Conservation (phyloP, 2,888 invertebrate species). For the Drosophila mayaguana region DNA sequence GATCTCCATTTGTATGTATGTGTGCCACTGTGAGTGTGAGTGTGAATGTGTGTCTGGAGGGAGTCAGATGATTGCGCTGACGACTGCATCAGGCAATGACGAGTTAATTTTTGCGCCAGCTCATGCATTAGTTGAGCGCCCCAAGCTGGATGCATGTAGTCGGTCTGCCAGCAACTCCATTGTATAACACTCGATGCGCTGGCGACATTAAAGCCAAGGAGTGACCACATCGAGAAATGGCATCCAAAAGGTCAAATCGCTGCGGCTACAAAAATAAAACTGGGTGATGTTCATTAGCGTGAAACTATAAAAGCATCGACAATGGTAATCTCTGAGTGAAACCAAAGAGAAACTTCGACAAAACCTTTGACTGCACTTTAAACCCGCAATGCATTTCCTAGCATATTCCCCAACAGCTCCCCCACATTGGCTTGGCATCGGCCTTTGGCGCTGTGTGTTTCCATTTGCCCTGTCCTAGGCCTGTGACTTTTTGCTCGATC, state of each 20-base stretch:
- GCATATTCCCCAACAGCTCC: constrained; percentile 5
- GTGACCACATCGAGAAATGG: constrained; percentile 77
- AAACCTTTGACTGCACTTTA: constrained; percentile 66
- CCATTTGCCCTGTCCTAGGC: constrained; percentile 49
- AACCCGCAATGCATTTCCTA: constrained; percentile 48
- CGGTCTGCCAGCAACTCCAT: constrained; percentile 40
- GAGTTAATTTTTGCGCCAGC: constrained; percentile 78
- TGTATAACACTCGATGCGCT: constrained; percentile 66
- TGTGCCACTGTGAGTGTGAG: constrained; percentile 4
- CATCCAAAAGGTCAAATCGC: constrained; percentile 62
- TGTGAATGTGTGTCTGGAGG: constrained; percentile 6
- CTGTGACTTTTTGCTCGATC: constrained; percentile 70
- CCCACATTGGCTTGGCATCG: not conserved
- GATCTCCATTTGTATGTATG: not conserved
- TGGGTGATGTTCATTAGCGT: constrained; percentile 81
- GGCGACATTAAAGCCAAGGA: constrained; percentile 77
- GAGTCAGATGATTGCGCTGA: constrained; percentile 43
- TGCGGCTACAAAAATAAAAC: constrained; percentile 55
- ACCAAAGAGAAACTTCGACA: constrained; percentile 47
- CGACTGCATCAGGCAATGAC: constrained; percentile 67
- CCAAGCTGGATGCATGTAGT: constrained; percentile 11
- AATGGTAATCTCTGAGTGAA: constrained; percentile 42
- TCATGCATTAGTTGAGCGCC: constrained; percentile 70
- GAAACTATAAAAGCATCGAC: constrained; percentile 68
- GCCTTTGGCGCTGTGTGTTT: constrained; percentile 16